phyloP scores from a whole-genome alignment of 2,888 invertebrate genomes.

The Euzophera pinguis region DNA sequence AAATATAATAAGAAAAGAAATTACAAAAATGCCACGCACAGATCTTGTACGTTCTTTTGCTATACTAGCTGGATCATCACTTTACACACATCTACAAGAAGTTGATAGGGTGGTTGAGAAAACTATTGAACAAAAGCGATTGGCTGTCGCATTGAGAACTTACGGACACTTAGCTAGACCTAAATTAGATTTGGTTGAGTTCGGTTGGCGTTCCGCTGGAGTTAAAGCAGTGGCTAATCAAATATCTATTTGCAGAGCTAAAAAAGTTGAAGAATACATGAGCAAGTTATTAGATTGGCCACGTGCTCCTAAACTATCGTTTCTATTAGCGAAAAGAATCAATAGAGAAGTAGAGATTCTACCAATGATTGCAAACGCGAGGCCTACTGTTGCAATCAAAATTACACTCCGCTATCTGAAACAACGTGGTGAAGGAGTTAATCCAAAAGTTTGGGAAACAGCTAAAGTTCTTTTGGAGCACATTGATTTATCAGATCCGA shows the following conservation, averaged over 20 bases:
- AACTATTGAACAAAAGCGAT: conserved; percentile 18
- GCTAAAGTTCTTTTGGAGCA: conserved; percentile 35
- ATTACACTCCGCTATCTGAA: conserved; percentile 33
- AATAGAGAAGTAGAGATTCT: conserved; percentile 28
- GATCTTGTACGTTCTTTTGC: conserved; percentile 10
- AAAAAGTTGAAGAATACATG: conserved; percentile 28
- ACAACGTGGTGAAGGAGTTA: conserved; percentile 21
- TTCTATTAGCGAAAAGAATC: conserved; percentile 35
- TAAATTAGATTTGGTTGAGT: conserved; percentile 30
- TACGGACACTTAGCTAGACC: conserved; percentile 43
- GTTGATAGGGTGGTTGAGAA: conserved; percentile 19
- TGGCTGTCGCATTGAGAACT: conserved; percentile 37
- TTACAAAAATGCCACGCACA: neutral
- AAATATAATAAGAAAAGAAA: neutral
- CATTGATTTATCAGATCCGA: conserved; percentile 24
- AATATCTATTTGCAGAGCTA: conserved; percentile 31
- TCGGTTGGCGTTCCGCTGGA: conserved; percentile 41
- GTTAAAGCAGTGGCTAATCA: conserved; percentile 46
- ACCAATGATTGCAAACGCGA: conserved; percentile 25
- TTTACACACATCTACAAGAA: conserved; percentile 15
- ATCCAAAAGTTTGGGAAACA: conserved; percentile 40
- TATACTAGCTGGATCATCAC: conserved; percentile 3
- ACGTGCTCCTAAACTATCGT: conserved; percentile 36
- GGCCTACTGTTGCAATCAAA: conserved; percentile 39
- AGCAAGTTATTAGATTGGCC: conserved; percentile 33